A percentile compares a stretch with the other conserved stretches of the same genome.
Evolutionary conservation across 2,888 invertebrate species (phyloP).

Genomic region (Argyra leucocephala): DNA sequence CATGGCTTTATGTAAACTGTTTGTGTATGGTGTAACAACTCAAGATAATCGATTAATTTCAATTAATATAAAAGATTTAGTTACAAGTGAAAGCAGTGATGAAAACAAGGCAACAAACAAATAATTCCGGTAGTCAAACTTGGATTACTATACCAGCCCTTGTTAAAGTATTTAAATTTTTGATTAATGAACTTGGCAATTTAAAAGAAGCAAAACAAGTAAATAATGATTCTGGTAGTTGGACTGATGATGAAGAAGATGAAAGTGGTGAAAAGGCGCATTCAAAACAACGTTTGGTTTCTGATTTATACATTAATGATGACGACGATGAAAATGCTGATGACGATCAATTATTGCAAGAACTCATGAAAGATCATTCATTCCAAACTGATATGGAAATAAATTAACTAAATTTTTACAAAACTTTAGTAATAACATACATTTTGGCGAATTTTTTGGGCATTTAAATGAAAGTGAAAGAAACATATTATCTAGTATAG

Average conservation of each 20-base stretch:
- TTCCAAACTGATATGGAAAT: constrained; percentile 53
- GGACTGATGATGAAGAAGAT: constrained; percentile 30
- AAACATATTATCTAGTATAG: constrained; percentile 40
- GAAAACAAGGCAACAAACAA: constrained; percentile 44
- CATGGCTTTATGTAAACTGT: constrained; percentile 57
- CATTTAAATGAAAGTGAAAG: constrained; percentile 53
- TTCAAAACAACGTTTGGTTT: constrained; percentile 33
- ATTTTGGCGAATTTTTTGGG: constrained; percentile 51
- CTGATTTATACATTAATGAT: constrained; percentile 37
- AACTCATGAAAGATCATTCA: constrained; percentile 53
- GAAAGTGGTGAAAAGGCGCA: constrained; percentile 24
- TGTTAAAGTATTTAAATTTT: constrained; percentile 61
- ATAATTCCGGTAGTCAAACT: constrained; percentile 33
- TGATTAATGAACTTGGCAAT: constrained; percentile 55
- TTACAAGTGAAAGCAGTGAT: constrained; percentile 27
- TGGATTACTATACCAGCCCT: constrained; percentile 58
- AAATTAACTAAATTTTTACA: constrained; percentile 55
- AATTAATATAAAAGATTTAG: constrained; percentile 38
- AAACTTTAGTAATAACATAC: constrained; percentile 54
- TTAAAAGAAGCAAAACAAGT: constrained; percentile 45
- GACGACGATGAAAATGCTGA: constrained; percentile 41
- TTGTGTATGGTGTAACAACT: constrained; percentile 56
- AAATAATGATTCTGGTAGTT: constrained; percentile 31
- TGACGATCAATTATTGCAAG: constrained; percentile 52
- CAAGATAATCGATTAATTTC: constrained; percentile 48